Base-by-base conservation (phyloP, 2,888 invertebrate genomes). In the Hirtodrosophila alboralis region DNA sequence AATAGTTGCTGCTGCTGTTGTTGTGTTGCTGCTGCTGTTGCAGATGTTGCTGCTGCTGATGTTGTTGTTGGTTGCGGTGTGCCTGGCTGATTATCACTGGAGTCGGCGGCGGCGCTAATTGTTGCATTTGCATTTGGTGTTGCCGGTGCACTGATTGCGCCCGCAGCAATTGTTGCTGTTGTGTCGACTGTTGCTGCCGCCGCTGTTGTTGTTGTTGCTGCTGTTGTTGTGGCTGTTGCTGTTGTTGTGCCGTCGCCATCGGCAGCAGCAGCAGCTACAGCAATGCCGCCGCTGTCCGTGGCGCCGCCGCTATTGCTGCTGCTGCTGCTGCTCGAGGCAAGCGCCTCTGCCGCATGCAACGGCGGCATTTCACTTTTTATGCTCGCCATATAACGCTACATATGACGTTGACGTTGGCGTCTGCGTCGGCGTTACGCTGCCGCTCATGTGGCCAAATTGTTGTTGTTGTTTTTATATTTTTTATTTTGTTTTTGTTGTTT, bases 51-150 rank as follows among this genome's bases (percentile, higher is more conserved):
- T 88, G 93, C 92, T 87, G 92, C 91, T 48, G 91, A n/a, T 59
- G 60, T 18, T 56, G 67, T 47, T 18, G 77, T 57, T 40, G 91
- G 89, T 76, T 89, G 91, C 73, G 89, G 90, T 64, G 89, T 91
- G 62, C 89, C 91, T 79, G 91, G 89, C 60, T 90, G 90, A 86
- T 91, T 91, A 90, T 95, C 95, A 81, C 94, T 95, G 53, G 95
- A 95, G 89, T 95, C 95, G 51, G 95, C 95, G 28, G 95, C 93
- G 8, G 94, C 94, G 75, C 94, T 93, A 80, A 94, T 92, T 44
- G 93, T 85, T 38, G 71, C 70, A 64, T 71, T 68, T 5, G 64
- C 62, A 37, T 83, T 81, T 6, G 72, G 69, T 43, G 76, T 68
- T 18, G 77, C 65, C 33, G 81, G 74, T 43, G 84, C 69, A 51